phyloP scores from a whole-genome alignment of 2,888 invertebrate species.

The Lepidocyrtinus sp. region DNA sequence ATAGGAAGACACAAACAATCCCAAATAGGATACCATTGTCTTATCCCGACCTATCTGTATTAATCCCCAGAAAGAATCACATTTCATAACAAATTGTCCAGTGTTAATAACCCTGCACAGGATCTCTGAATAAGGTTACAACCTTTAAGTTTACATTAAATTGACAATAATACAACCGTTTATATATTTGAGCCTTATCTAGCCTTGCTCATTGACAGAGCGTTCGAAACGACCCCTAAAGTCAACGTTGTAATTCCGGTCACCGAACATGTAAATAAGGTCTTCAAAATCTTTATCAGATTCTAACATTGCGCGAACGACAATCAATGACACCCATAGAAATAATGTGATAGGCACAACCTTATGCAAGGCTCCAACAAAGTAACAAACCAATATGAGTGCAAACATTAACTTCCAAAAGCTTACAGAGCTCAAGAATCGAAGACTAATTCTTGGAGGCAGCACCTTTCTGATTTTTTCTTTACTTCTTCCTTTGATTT shows the following conservation, averaged over 20 bases:
- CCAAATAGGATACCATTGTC: no score
- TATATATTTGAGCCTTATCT: no score
- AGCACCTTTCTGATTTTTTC: conserved; percentile 76
- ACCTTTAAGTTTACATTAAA: no score
- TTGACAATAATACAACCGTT: no score
- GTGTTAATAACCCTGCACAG: no score
- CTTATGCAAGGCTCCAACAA: conserved; percentile 20
- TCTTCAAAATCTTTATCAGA: conserved; percentile 41
- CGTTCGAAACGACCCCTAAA: conserved; percentile 44
- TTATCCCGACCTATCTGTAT: no score
- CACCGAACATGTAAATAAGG: conserved; percentile 41
- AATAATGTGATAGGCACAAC: conserved; percentile 1
- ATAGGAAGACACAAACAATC: no score
- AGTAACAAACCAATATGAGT: conserved; percentile 13
- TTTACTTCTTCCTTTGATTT: conserved; percentile 77
- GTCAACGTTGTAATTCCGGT: conserved; percentile 45
- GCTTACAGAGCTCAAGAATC: conserved; percentile 38
- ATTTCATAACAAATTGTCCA: no score
- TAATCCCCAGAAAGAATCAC: no score
- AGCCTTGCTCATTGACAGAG: no score
- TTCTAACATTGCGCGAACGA: conserved; percentile 41
- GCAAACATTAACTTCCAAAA: conserved; percentile 34
- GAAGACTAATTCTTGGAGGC: conserved; percentile 75
- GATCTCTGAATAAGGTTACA: no score
- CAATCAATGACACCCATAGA: conserved; percentile 30